Percentiles rank a stretch among this genome's conserved stretches.
Evolutionary conservation across 2,113 vertebrate genomes (phyloP).

Genomic region (Poeciliopsis retropinna): DNA sequence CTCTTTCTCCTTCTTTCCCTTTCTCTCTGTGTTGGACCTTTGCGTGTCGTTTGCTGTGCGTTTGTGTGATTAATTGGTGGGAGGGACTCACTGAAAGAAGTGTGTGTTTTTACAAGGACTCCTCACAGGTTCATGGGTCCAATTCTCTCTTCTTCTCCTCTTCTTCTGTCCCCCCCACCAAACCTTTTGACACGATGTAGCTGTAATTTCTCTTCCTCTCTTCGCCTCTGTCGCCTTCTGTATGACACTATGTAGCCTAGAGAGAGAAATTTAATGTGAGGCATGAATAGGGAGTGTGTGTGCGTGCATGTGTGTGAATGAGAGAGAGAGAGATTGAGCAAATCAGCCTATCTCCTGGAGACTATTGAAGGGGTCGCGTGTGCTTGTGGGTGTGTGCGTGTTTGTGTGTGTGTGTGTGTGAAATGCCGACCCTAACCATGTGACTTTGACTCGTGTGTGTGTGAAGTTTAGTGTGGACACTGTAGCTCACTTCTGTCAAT

Average conservation of each 20-base stretch:
- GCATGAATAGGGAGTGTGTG: slow-evolving; percentile 8
- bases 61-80: slow-evolving; percentile 66
- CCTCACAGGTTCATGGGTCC: slow-evolving; percentile 78
- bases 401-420: slow-evolving; percentile 30
- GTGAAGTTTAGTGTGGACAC: slow-evolving; percentile 70
- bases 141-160: slow-evolving; percentile 68
- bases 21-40: slow-evolving; percentile 69
- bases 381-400: slow-evolving; percentile 21
- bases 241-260: slow-evolving; percentile 78
- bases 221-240: slow-evolving; percentile 70
- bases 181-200: slow-evolving; percentile 71
- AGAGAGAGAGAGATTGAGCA: neutral
- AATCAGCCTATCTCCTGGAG: slow-evolving; percentile 30
- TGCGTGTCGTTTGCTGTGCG: slow-evolving; percentile 74
- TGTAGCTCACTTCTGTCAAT: slow-evolving; percentile 70
- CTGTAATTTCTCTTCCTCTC: slow-evolving; percentile 61
- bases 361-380: slow-evolving; percentile 28
- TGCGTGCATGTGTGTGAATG: neutral
- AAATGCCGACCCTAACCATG: slow-evolving; percentile 54
- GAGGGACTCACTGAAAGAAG: slow-evolving; percentile 57
- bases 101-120: slow-evolving; percentile 67
- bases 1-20: slow-evolving; percentile 75
- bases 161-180: slow-evolving; percentile 31
- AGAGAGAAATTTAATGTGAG: slow-evolving; percentile 69
- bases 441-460: slow-evolving; percentile 59